phyloP scores from a whole-genome alignment of 2,888 invertebrate species.

The Ametastegia equiseti region DNA sequence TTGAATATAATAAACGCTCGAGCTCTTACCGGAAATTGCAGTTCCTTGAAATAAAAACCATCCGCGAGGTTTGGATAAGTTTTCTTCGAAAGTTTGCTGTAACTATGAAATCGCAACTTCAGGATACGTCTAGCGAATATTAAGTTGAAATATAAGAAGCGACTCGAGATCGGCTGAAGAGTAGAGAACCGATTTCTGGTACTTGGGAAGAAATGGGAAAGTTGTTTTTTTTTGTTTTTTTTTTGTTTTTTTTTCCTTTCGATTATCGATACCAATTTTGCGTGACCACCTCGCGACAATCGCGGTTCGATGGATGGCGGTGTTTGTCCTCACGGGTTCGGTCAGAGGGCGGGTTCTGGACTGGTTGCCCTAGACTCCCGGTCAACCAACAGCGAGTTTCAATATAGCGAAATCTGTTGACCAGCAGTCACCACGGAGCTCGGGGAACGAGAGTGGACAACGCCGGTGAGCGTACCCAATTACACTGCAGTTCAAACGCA shows the following conservation, averaged over 20 bases:
- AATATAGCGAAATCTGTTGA: slow-evolving; percentile 63
- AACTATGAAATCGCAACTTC: no score
- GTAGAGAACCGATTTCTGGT: no score
- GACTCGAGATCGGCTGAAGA: no score
- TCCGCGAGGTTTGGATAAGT: no score
- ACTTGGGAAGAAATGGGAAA: no score
- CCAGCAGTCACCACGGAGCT: slow-evolving; percentile 42
- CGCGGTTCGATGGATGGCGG: background rate
- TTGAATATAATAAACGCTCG: background rate
- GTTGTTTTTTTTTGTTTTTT: background rate
- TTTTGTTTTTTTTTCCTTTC: background rate
- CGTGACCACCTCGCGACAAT: background rate
- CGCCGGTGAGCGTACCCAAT: slow-evolving; percentile 71
- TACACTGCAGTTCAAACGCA: slow-evolving; percentile 76
- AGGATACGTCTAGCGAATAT: no score
- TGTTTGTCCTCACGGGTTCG: slow-evolving; percentile 24
- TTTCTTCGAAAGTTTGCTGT: no score
- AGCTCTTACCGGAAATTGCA: background rate
- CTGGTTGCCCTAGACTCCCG: background rate
- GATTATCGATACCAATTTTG: background rate
- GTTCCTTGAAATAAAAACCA: background rate
- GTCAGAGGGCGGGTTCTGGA: background rate
- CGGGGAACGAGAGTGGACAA: slow-evolving; percentile 59
- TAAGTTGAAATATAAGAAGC: no score
- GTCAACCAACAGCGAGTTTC: slow-evolving; percentile 56